Evolutionary conservation across 2,888 invertebrate species (phyloP), one percentile per base, ranked within the genome.

Genomic region (Embidobia sp.): DNA sequence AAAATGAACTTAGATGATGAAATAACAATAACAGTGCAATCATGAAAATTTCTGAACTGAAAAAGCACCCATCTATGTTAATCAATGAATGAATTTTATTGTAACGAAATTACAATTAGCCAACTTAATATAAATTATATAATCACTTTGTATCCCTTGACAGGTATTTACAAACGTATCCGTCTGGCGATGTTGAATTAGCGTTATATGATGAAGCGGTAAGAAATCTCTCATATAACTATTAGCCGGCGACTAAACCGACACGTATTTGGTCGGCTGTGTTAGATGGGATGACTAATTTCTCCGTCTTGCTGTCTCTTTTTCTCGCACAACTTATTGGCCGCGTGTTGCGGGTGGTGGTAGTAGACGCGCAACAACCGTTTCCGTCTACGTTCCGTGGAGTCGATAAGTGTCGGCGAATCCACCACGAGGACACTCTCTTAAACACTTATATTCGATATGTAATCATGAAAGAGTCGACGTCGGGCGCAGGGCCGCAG

Each of bases 351-450:
- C 74, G 67, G 75, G 51, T 66, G 61, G 61, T 70, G 44, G 51
- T 42, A 69, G 66, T 73, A 64, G 64, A 67, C 73, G 72, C 44
- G 53, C 61, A 48, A 64, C 75, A 69, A 77, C 70, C 70, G 79
- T 75, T 77, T 55, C 44, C 67, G 61, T 61, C 51, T 76, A 48
- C 76, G 55, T 61, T n/a, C n/a, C 42, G 75, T 61, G 61, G 13
- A 53, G 72, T 77, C 75, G 70, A 78, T 75, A 67, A 76, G 74
- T 57, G 74, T 77, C 70, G 46, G 69, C 48, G 72, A 66, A 63
- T 64, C 74, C 61, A 67, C 70, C 57, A 51, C 53, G 35, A 66
- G 66, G 59, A 75, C 75, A 66, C 78, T 73, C 79, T 77, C 66
- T 76, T 48, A 76, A 53, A 69, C 69, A 66, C 64, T 78, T 72